phyloP scores from a whole-genome alignment of 2,113 vertebrate species.

The Puffinus mauretanicus region DNA sequence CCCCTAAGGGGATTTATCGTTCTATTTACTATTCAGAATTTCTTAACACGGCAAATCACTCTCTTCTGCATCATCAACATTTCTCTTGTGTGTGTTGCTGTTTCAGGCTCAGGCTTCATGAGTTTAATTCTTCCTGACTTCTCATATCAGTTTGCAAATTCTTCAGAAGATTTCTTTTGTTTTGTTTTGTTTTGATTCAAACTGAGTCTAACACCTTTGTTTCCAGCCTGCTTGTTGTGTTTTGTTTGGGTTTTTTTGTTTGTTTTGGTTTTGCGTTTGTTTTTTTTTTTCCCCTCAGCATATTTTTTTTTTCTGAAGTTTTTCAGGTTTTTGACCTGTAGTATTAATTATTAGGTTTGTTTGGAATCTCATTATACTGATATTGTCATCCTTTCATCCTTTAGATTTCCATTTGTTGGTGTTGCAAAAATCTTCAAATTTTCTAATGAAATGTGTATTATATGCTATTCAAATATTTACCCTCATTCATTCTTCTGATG shows the following conservation, averaged over 20 bases:
- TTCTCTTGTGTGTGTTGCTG: not conserved
- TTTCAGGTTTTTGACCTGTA: not conserved
- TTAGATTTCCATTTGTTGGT: not conserved
- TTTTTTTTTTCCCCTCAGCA: not conserved
- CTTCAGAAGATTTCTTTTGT: not conserved
- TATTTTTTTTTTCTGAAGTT: not conserved
- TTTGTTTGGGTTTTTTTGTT: not conserved
- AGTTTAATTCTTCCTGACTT: constrained; percentile 20
- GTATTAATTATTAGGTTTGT: not conserved
- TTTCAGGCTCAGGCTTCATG: not conserved
- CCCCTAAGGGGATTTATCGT: not conserved
- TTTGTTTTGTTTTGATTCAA: not conserved
- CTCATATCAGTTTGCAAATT: not conserved
- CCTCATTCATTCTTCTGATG: not conserved
- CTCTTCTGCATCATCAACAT: not conserved
- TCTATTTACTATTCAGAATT: constrained; percentile 28
- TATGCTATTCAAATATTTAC: not conserved
- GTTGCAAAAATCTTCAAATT: not conserved
- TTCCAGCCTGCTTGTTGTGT: not conserved
- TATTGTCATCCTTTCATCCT: not conserved
- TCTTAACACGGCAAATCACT: not conserved
- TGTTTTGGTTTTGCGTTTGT: no score
- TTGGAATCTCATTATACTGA: not conserved
- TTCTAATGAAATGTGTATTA: not conserved
- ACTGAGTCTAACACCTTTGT: not conserved